Evolutionary conservation across 2,797 vertebrate species (phyloP), one percentile per base, ranked within the genome.

Genomic region (Ataeniobius toweri): DNA sequence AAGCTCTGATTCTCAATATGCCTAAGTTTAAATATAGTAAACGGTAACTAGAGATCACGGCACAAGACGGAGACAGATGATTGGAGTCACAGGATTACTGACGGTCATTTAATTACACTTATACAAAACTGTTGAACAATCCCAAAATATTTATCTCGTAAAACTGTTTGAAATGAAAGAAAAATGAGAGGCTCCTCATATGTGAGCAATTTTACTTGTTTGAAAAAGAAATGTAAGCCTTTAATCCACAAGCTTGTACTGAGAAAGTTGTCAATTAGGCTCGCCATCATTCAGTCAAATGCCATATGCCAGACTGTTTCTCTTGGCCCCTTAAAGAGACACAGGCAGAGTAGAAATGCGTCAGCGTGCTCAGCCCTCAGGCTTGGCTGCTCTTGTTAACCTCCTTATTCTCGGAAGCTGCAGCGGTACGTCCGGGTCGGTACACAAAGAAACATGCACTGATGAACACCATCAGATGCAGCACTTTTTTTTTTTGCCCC

Each of bases 231-330:
- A 59, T 77, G 41, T 14, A 74, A 71, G 56, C 31, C 75, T 63
- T 51, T 82, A 18, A 65, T 65, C 53, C 50, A 36, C 48, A 61
- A 63, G 78, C 80, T 67, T 76, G 70, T 56, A 83, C 51, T 81
- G 86, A 85, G 82, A 82, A 90, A 88, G 76, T 51, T 22, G 82
- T 85, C 85, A 80, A 72, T 87, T 82, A 83, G 80, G 72, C 74
- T 63, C 80, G 88, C 84, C 86, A 85, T 92, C 86, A 90, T 85
- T 89, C 90, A 91, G 85, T 88, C 89, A 85, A 75, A 85, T 91
- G 86, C 84, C 89, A 85, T 88, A 77, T 86, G 82, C 85, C 93
- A 92, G 91, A 91, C 78, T 95, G 91, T 94, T 95, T 91, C 78
- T 92, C 79, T 94, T 94, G 94, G 93, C 92, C 65, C 36, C 76